Evolutionary conservation across 1,140 invertebrate species (phyloP).

Genomic region (Drosophila bocki): DNA sequence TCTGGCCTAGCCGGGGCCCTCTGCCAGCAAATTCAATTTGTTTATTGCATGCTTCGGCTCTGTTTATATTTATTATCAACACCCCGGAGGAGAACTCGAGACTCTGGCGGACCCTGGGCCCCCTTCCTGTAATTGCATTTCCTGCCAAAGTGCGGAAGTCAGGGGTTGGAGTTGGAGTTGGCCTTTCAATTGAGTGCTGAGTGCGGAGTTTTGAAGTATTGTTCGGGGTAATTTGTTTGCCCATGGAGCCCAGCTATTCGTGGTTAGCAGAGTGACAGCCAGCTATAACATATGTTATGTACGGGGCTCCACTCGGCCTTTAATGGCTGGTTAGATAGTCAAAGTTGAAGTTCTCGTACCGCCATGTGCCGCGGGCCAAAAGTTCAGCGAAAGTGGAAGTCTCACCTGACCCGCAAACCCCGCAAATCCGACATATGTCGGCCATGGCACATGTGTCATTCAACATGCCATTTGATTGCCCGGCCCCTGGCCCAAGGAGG

Average conservation of each 20-base stretch:
- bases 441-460: slow-evolving; percentile 40
- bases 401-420: slow-evolving; percentile 27
- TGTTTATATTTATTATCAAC: slow-evolving; percentile 82
- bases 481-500: background rate
- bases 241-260: slow-evolving; percentile 45
- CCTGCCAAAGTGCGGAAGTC: slow-evolving; percentile 52
- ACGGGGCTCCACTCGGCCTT: background rate
- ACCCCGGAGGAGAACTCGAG: slow-evolving; percentile 30
- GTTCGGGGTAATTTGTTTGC: slow-evolving; percentile 63
- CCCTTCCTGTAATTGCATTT: slow-evolving; percentile 70
- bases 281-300: slow-evolving; percentile 11
- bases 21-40: slow-evolving; percentile 67
- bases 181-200: slow-evolving; percentile 27
- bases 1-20: background rate
- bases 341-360: slow-evolving; percentile 18
- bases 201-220: slow-evolving; percentile 59
- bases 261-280: slow-evolving; percentile 44
- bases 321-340: slow-evolving; percentile 25
- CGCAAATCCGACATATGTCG: slow-evolving; percentile 45
- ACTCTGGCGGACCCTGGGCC: slow-evolving; percentile 19
- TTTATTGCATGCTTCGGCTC: slow-evolving; percentile 77
- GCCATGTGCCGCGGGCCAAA: slow-evolving; percentile 29
- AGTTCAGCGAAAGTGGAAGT: slow-evolving; percentile 55
- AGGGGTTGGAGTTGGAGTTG: slow-evolving; percentile 16
- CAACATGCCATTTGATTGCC: slow-evolving; percentile 64